Percentiles rank a stretch among this genome's conserved stretches.
Conservation (phyloP, 2,888 invertebrate genomes). For the Azorinus chamasolen region DNA sequence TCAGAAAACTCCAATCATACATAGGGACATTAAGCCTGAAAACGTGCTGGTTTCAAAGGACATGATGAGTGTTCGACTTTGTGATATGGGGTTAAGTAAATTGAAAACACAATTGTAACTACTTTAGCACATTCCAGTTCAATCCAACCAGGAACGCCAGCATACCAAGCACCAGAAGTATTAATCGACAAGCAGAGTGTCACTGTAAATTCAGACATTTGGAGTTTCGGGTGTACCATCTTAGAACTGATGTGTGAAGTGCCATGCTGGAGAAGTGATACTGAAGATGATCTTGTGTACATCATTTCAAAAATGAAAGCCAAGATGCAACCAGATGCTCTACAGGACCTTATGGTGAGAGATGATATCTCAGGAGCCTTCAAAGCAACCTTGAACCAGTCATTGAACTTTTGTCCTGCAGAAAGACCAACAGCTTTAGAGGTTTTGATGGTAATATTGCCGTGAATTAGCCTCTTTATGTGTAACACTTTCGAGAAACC, state of each 20-base stretch:
- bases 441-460: too few species aligned
- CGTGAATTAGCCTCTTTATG: too few species aligned
- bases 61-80: constrained; percentile 18
- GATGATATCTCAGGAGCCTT: not conserved
- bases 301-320: constrained; percentile 22
- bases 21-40: constrained; percentile 52
- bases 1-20: constrained; percentile 31
- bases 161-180: constrained; percentile 49
- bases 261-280: constrained; percentile 11
- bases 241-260: too few species aligned
- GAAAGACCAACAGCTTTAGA: constrained; percentile 35
- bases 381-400: constrained; percentile 8
- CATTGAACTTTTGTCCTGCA: constrained; percentile 18
- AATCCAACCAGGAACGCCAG: constrained; percentile 44
- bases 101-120: constrained; percentile 34
- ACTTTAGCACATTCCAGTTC: constrained; percentile 7
- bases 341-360: not conserved
- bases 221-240: constrained; percentile 30
- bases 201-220: constrained; percentile 27
- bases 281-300: constrained; percentile 11
- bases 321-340: constrained; percentile 34
- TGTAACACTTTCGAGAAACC: too few species aligned
- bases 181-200: constrained; percentile 18
- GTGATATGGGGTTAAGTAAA: constrained; percentile 39
- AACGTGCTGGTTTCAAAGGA: constrained; percentile 30